Base-by-base conservation (phyloP, 2,797 vertebrate genomes). In the Garrulus glandarius region DNA sequence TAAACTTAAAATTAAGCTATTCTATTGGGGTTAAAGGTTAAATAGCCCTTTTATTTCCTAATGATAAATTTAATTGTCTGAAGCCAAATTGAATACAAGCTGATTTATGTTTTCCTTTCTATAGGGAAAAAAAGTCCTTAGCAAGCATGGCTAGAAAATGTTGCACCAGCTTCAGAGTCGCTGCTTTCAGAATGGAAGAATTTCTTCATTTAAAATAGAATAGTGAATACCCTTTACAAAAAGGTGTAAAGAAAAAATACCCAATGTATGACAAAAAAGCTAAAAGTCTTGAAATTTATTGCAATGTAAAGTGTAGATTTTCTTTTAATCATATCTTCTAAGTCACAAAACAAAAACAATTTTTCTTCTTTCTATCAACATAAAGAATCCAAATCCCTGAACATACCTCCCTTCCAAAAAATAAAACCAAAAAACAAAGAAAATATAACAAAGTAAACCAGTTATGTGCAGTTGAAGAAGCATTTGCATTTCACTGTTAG, bases 41-140 rank as follows among this genome's bases (percentile, higher is more conserved):
- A 98, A 91, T 89, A 95, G 96, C 57, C 20, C 74, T 91, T 96
- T 95, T 96, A 93, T 97, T 97, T 96, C 65, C 57, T 95, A 97
- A 96, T 92, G 57, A 95, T 96, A 94, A 94, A 93, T 83, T 50
- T 95, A 97, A 97, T 97, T 97, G 91, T 81, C 80, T 26, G 27
- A 94, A 95, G 39, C 16, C 22, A 93, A 89, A 92, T 1, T 71
- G 57, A 93, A 81, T 87, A 64, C 41, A 83, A 52, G 39, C 9
- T 87, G 59, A 81, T 93, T 84, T 82, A 82, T 69, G 36, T 52
- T 92, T 91, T 84, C 20, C 18, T 77, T 72, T 69, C 23, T 61
- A 47, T 4, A 71, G 26, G 29, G 36, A 24, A 46, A 85, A 90
- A 47, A 87, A 67, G 5, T 36, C 65, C 15, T 67, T 74, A 65